Base-by-base conservation (phyloP, 2,113 vertebrate species). In the Elgaria multicarinata region DNA sequence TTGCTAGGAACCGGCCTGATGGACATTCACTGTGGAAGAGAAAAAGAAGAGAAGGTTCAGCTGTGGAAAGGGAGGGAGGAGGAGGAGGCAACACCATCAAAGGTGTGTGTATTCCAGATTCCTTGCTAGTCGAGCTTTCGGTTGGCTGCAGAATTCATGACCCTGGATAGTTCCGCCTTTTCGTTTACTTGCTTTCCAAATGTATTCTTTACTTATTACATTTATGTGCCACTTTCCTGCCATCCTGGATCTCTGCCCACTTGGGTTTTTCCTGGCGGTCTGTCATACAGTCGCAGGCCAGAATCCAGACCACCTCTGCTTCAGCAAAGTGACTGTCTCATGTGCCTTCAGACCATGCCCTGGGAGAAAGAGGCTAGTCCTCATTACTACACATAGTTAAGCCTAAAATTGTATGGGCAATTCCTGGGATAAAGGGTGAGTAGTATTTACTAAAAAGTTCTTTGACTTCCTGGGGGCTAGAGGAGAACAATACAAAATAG, bases 11-110 rank as follows among this genome's bases (percentile, higher is more conserved):
- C 22, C 64, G 95, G 55, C 95, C 94, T 36, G 93, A 89, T 53
- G 94, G 94, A 71, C 97, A 97, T 82, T 97, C 96, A 16, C 97
- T 97, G 93, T 20, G 67, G 67, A 36, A 88, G 39, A 92, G 55
- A 31, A 28, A 28, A 42, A 90, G 46, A 74, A 0, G 44, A 76
- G 14, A 89, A 39, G 2, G 28, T 20, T 83, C 67, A 83, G 24
- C 33, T 88, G 28, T 62, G 12, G 1, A 1, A 33, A 28, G 55
- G 16, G 55, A 14, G 66, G 58, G n/a, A n/a, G n/a, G 39, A 12
- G 20, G 58, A 53, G 24, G 33, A 18, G 24, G 28, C 46, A 14
- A 7, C 39, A 36, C 31, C 18, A 39, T 64, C 53, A 46, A 69
- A 26, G 39, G 6, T 24, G 6, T 42, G 6, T 50, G 28, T 9